Conservation (phyloP, 1,140 invertebrate genomes). For the Laupala kohalensis region DNA sequence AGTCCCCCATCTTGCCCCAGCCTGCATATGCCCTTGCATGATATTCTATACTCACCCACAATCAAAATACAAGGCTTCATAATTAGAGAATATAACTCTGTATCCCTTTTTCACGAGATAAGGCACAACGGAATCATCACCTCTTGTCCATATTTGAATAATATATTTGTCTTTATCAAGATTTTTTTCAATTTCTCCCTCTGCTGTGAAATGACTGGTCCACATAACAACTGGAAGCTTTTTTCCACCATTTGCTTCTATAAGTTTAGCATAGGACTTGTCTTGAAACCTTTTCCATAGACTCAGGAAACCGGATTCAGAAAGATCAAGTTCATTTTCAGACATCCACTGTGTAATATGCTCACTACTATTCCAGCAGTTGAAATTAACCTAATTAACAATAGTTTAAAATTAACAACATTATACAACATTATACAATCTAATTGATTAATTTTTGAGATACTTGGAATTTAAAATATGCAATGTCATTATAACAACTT, state of each 20-base stretch:
- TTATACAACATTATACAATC: too few species aligned
- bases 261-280: slow-evolving; percentile 40
- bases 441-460: too few species aligned
- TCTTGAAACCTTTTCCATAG: slow-evolving; percentile 66
- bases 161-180: slow-evolving; percentile 61
- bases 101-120: slow-evolving; percentile 55
- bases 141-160: slow-evolving; percentile 64
- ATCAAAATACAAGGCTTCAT: slow-evolving; percentile 71
- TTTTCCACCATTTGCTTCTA: slow-evolving; percentile 32
- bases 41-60: slow-evolving; percentile 46
- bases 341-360: slow-evolving; percentile 56
- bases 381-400: slow-evolving; percentile 28
- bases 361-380: slow-evolving; percentile 62
- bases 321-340: slow-evolving; percentile 38
- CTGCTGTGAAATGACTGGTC: slow-evolving; percentile 64
- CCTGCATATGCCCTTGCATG: background rate
- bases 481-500: background rate
- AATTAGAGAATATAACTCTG: slow-evolving; percentile 66
- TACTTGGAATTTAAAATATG: background rate
- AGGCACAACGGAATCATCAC: slow-evolving; percentile 44
- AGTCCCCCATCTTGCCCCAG: too few species aligned
- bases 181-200: slow-evolving; percentile 46
- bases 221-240: slow-evolving; percentile 56
- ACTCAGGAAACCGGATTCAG: slow-evolving; percentile 48
- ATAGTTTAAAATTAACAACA: too few species aligned